These are phyloP conservation scores for Reinhardtius hippoglossoides DNA, from an alignment of 2,113 vertebrate genomes.

Conservation along the genomic window DNA sequence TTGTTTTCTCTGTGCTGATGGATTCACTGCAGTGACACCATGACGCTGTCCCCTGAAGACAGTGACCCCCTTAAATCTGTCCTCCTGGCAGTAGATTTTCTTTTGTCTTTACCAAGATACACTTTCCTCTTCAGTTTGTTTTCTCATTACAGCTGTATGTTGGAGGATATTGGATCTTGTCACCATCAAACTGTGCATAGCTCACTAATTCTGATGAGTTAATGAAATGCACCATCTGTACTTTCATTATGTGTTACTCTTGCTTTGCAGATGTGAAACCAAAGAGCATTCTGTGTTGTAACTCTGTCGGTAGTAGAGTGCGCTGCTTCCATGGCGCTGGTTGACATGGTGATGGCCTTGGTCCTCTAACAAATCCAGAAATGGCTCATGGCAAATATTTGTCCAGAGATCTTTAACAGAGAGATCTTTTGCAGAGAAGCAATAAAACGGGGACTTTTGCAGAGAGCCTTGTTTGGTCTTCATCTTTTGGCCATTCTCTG, in stretches of 20 bases:
- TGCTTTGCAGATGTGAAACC: background rate
- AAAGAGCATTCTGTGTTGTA: background rate
- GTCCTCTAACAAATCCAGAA: constrained; percentile 33
- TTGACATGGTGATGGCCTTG: constrained; percentile 54
- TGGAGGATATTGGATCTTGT: background rate
- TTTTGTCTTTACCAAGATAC: background rate
- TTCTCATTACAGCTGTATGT: background rate
- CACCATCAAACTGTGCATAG: background rate
- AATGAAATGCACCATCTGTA: background rate
- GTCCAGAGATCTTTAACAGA: constrained; percentile 29
- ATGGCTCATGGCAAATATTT: constrained; percentile 62
- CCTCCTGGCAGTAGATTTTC: background rate
- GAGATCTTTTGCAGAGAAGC: constrained; percentile 27
- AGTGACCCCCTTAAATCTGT: background rate
- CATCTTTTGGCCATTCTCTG: constrained; percentile 30
- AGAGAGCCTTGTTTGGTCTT: constrained; percentile 53
- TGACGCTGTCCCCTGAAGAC: background rate
- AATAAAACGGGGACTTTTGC: constrained; percentile 47
- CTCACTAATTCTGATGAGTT: background rate
- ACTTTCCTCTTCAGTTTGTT: background rate
- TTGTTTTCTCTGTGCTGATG: constrained; percentile 12
- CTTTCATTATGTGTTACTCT: background rate
- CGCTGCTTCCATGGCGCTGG: constrained; percentile 23
- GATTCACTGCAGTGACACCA: constrained; percentile 21
- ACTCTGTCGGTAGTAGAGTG: background rate